Evolutionary conservation across 2,797 vertebrate genomes (phyloP).

Genomic region (Poeciliopsis infans): DNA sequence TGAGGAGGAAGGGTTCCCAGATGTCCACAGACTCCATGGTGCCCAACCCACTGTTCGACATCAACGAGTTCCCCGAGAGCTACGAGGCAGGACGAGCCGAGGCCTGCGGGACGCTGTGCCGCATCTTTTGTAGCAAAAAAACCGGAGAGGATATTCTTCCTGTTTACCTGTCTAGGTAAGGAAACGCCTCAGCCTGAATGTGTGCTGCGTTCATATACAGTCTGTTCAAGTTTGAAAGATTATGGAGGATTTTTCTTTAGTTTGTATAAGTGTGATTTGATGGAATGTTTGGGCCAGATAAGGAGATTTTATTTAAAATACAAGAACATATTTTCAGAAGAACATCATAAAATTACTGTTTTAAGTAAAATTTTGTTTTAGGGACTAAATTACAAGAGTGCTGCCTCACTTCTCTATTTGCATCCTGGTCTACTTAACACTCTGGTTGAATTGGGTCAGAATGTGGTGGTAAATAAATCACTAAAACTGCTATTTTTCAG

Average conservation of each 20-base stretch:
- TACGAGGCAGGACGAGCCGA: constrained; percentile 95
- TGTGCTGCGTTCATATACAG: background rate
- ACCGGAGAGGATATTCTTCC: constrained; percentile 97
- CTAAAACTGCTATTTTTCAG: background rate
- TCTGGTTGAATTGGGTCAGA: too few species aligned
- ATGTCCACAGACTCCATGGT: constrained; percentile 95
- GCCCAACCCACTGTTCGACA: constrained; percentile 91
- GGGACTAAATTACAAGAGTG: background rate
- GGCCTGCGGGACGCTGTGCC: constrained; percentile 94
- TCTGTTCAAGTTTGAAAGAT: background rate
- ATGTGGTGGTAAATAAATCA: background rate
- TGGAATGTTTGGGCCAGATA: too few species aligned
- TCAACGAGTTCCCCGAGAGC: constrained; percentile 94
- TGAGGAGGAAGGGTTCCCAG: constrained; percentile 93
- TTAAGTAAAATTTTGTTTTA: too few species aligned
- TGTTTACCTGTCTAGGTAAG: constrained; percentile 93
- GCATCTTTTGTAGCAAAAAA: constrained; percentile 99
- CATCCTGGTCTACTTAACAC: background rate
- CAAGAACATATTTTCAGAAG: too few species aligned
- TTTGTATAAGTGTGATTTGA: too few species aligned
- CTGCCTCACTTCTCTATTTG: background rate
- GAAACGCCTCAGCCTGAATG: background rate
- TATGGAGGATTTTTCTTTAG: too few species aligned
- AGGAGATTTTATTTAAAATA: too few species aligned
- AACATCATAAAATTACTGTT: too few species aligned